Evolutionary conservation across 2,888 invertebrate genomes (phyloP).

Genomic region (Lepidonotus clava): DNA sequence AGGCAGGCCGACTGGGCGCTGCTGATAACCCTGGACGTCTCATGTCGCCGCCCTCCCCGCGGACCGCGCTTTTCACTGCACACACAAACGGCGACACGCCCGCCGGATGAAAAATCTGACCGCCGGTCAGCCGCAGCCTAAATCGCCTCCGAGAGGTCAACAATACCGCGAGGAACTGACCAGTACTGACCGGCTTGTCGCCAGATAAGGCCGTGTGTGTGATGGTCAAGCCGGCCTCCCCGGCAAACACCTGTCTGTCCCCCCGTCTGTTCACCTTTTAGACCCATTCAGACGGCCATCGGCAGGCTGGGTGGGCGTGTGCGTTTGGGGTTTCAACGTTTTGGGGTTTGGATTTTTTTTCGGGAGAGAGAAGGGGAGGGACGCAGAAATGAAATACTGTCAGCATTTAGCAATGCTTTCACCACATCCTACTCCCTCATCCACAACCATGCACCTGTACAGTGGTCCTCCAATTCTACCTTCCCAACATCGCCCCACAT

Average conservation of each 20-base stretch:
- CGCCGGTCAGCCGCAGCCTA: background rate
- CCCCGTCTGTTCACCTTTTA: background rate
- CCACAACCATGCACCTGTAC: too few relatives aligned
- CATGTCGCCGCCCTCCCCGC: slow-evolving; percentile 19
- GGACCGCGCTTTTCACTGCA: slow-evolving; percentile 27
- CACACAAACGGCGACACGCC: slow-evolving; percentile 45
- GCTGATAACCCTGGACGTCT: slow-evolving; percentile 34
- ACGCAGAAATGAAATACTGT: too few relatives aligned
- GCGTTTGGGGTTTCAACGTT: background rate
- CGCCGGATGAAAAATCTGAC: slow-evolving; percentile 48
- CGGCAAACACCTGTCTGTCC: background rate
- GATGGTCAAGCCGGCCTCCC: background rate
- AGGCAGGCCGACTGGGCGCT: background rate
- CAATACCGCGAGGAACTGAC: slow-evolving; percentile 41
- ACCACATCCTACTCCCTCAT: background rate
- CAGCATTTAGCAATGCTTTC: background rate
- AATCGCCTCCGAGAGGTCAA: slow-evolving; percentile 43
- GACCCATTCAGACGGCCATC: background rate
- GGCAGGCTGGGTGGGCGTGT: background rate
- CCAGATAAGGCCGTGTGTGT: background rate
- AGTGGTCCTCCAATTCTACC: too few relatives aligned
- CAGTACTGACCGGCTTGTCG: slow-evolving; percentile 28
- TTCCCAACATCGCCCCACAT: too few relatives aligned
- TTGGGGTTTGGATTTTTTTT: background rate
- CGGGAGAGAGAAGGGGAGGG: too few relatives aligned